Evolutionary conservation across 2,797 vertebrate species (phyloP), one percentile per base, ranked within the genome.

Genomic region (Megalops cyprinoides): DNA sequence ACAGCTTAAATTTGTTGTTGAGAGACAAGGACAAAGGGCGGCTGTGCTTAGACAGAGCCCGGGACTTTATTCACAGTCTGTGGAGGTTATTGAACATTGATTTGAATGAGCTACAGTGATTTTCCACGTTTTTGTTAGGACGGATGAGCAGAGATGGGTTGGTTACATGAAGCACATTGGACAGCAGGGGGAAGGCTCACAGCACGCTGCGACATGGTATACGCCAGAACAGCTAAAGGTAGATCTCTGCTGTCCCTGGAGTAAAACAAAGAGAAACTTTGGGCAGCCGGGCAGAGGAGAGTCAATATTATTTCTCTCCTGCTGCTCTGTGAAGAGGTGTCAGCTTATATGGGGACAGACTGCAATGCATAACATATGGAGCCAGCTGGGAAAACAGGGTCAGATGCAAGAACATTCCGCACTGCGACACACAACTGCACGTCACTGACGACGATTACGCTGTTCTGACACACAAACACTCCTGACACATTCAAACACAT

Each of bases 251-350:
- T 49, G 73, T 48, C 55, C 58, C 79, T 46, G 23, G 55, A 25
- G 42, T 12, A 76, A 81, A 81, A 62, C 39, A 62, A 80, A 60
- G 53, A 34, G 23, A 39, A 53, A 37, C 71, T 48, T 42, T 14
- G 48, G 28, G 20, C 39, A 48, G n/a, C n/a, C n/a, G 58, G 74
- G 58, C 79, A 65, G 48, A 51, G 58, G 56, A 69, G 49, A 67
- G 74, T 55, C 75, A 60, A 67, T 77, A 51, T 69, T 69, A 77
- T 69, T 55, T 53, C 46, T 39, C 60, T 65, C 58, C 80, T 65
- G 37, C 46, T 81, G 80, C 31, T 55, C 56, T 69, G 28, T n/a
- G 44, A 9, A 42, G 34, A 25, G 20, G 18, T 14, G 20, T 18
- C 46, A 53, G 34, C 46, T n/a, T 48, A 9, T 62, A 55, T n/a